A percentile compares a stretch with the other conserved stretches of the same genome.
Evolutionary conservation across 2,797 vertebrate species (phyloP).

Genomic region (Rhabdophis nuchalis): DNA sequence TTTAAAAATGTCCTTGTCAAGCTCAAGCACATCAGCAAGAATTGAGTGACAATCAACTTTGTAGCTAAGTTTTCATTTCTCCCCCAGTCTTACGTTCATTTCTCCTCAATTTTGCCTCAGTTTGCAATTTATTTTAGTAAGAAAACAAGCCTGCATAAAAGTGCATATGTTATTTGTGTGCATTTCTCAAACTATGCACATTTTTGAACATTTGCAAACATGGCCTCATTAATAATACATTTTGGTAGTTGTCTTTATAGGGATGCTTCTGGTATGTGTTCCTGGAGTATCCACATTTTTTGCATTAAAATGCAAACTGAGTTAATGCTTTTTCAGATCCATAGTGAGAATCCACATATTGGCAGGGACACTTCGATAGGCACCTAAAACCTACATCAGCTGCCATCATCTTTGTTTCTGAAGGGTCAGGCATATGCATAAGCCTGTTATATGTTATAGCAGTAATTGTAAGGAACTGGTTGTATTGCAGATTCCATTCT

Average conservation of each 20-base stretch:
- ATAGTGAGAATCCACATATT: background rate
- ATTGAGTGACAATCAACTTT: background rate
- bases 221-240: background rate
- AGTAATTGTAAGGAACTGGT: background rate
- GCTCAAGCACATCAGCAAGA: background rate
- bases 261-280: background rate
- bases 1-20: background rate
- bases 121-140: background rate
- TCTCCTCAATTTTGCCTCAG: background rate
- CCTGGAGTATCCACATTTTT: background rate
- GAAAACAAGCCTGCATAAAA: background rate
- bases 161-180: background rate
- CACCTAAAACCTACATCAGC: background rate
- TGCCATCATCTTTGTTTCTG: background rate
- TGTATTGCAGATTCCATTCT: background rate
- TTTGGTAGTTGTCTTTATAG: background rate
- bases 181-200: background rate
- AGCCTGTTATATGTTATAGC: background rate
- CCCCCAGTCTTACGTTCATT: background rate
- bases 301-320: background rate
- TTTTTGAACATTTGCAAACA: background rate
- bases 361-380: background rate
- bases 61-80: background rate
- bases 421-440: background rate
- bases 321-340: background rate